Evolutionary conservation across 2,797 vertebrate genomes (phyloP), one percentile per base, ranked within the genome.

Genomic region (Hephaestus fuliginosus): DNA sequence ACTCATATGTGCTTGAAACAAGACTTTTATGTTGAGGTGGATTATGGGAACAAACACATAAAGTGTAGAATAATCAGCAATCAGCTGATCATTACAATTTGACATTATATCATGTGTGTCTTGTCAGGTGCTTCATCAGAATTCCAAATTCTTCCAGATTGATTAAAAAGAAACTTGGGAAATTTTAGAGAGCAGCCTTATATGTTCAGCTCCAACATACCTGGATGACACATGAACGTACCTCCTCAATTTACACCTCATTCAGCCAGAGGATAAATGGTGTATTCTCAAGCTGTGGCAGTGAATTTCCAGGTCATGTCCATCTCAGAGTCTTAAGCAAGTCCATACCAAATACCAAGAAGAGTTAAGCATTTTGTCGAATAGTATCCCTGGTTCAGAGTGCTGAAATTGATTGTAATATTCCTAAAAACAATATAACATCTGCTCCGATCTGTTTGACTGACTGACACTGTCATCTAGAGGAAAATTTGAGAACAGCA

Each of bases 391-490:
- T 6, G 3, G 56, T 52, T 69, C 3, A 39, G n/a, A 25, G 18
- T 14, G 14, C 9, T 22, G 20, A 20, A 36, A 4, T n/a, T 1
- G 18, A 61, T 14, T 53, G 4, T 43, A 60, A 28, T 64, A 5
- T 43, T 51, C 7, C 2, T 44, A 4, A 39, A 68, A 65, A 33
- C 5, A 22, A 12, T 8, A 56, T 3, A 33, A 53, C 4, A 0
- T 2, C 14, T 18, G 17, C 22, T 49, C 43, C 15, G 18, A 78
- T 41, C 0, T 66, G 39, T 65, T 28, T 58, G 57, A 46, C 57
- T 69, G 20, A 65, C 1, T 5, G 44, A 83, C 66, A 39, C 39
- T 77, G 82, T 36, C 79, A 66, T 76, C 83, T 85, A 72, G 75
- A 78, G 90, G 85, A 52, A 36, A 22, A 70, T 3, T 20, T 57